phyloP scores from a whole-genome alignment of 2,888 invertebrate genomes.

The Eremobia ochroleuca region DNA sequence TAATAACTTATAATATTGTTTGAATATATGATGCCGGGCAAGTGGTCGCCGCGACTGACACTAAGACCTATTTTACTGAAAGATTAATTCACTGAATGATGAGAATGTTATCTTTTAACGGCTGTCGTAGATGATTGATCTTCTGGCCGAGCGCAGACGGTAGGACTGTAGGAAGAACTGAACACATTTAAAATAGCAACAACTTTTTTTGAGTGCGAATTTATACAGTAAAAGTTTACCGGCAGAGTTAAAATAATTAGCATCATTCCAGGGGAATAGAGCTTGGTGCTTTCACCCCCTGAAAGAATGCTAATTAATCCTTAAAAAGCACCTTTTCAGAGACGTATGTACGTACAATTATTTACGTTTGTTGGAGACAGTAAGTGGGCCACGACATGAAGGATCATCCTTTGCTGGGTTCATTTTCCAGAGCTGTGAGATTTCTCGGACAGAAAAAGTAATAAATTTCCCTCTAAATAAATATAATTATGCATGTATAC shows the following conservation, averaged over 20 bases:
- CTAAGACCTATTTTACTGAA: too few species aligned
- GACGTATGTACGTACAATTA: conserved; percentile 4
- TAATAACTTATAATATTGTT: too few species aligned
- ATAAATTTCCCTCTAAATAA: neutral
- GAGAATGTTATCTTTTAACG: neutral
- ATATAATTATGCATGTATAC: neutral
- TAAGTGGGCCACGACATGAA: conserved; percentile 9
- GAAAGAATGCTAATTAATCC: neutral
- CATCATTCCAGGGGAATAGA: too few species aligned
- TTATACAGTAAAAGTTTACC: neutral
- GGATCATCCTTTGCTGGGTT: conserved; percentile 3
- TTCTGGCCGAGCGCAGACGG: neutral
- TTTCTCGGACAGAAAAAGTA: neutral
- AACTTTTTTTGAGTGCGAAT: neutral
- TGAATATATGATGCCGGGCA: too few species aligned
- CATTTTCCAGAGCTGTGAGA: neutral
- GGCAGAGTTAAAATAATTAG: neutral
- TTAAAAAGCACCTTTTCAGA: neutral
- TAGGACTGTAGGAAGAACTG: neutral
- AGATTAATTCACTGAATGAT: neutral
- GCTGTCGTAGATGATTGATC: neutral
- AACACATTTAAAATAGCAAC: neutral
- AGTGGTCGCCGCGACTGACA: too few species aligned
- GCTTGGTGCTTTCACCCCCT: neutral
- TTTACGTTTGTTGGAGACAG: conserved; percentile 3